phyloP scores from a whole-genome alignment of 2,113 vertebrate genomes.

The Pseudorhombus dupliciocellatus region DNA sequence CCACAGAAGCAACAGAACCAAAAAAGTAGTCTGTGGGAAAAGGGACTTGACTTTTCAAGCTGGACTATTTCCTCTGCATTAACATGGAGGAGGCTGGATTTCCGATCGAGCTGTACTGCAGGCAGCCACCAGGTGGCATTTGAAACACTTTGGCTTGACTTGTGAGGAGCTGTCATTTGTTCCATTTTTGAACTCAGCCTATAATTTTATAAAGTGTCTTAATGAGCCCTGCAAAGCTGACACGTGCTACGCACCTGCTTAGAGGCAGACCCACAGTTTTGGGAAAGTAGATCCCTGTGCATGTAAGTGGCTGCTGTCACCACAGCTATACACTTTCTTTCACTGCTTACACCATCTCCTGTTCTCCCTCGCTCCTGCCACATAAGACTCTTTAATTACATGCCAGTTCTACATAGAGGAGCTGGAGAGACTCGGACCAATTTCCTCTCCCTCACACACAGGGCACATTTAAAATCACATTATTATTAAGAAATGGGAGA shows the following conservation, averaged over 20 bases:
- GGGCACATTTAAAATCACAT: conserved; percentile 44
- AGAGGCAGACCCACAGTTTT: background rate
- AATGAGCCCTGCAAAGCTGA: conserved; percentile 3
- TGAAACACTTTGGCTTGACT: background rate
- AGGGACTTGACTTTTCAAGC: too few species aligned
- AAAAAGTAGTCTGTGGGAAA: too few species aligned
- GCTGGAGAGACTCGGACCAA: conserved; percentile 44
- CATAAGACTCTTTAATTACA: conserved; percentile 76
- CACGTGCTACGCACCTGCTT: background rate
- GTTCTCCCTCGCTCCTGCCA: background rate
- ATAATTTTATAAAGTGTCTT: background rate
- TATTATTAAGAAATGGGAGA: conserved; percentile 50
- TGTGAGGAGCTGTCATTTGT: background rate
- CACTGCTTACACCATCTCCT: background rate
- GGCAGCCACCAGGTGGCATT: background rate
- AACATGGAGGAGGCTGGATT: background rate
- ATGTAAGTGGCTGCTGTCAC: conserved; percentile 68
- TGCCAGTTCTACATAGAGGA: conserved; percentile 59
- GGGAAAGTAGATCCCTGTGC: conserved; percentile 45
- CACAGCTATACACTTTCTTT: conserved; percentile 7
- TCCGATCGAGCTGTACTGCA: background rate
- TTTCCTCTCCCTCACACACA: conserved; percentile 37
- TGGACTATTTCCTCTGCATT: too few species aligned
- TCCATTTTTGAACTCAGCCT: background rate
- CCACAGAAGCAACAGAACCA: too few species aligned